These are phyloP conservation scores for Catocala nupta DNA, from an alignment of 2,888 invertebrate species.

Conservation along the genomic window DNA sequence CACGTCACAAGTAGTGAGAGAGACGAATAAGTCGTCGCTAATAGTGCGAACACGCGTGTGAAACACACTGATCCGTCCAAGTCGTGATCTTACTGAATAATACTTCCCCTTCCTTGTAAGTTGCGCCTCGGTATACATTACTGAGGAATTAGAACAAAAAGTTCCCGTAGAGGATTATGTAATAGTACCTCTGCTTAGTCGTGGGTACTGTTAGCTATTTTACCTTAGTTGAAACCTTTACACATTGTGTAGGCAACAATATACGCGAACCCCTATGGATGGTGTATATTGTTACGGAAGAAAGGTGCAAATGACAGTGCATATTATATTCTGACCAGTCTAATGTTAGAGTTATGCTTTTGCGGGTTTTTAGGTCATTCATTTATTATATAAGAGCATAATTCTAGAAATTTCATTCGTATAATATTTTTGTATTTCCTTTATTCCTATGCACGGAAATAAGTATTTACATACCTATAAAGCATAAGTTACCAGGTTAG, in stretches of 20 bases:
- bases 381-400: no score
- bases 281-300: background rate
- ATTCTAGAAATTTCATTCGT: no score
- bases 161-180: slow-evolving; percentile 55
- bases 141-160: slow-evolving; percentile 57
- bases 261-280: background rate
- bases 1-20: slow-evolving; percentile 27
- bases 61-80: slow-evolving; percentile 51
- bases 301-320: slow-evolving; percentile 7
- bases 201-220: slow-evolving; percentile 33
- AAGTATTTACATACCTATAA: no score
- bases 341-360: background rate
- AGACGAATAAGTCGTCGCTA: slow-evolving; percentile 65
- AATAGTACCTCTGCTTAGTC: slow-evolving; percentile 35
- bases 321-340: background rate
- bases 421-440: no score
- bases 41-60: slow-evolving; percentile 68
- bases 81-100: slow-evolving; percentile 61
- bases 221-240: slow-evolving; percentile 10
- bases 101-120: slow-evolving; percentile 68
- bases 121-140: slow-evolving; percentile 4
- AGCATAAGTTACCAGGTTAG: no score
- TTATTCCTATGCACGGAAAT: no score
- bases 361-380: background rate
- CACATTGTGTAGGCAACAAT: slow-evolving; percentile 1